Conservation (phyloP, 2,888 invertebrate genomes). For the Empis stercorea region DNA sequence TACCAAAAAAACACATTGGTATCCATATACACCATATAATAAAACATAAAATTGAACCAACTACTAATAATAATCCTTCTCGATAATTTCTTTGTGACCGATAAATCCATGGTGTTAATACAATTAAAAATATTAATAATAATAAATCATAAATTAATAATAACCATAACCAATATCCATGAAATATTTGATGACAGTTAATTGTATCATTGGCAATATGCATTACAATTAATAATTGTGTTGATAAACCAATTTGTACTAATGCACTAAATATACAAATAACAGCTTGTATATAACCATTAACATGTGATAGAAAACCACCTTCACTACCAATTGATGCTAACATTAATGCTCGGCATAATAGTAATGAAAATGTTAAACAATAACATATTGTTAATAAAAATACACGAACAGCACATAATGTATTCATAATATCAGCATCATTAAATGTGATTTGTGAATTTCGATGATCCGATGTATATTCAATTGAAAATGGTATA, state of each 20-base stretch:
- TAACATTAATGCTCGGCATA: conserved; percentile 50
- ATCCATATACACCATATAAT: conserved; percentile 50
- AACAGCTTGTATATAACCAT: conserved; percentile 53
- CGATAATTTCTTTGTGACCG: conserved; percentile 53
- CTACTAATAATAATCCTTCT: conserved; percentile 46
- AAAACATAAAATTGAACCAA: conserved; percentile 42
- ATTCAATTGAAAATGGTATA: conserved; percentile 40
- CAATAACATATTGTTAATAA: conserved; percentile 48
- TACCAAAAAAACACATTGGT: conserved; percentile 40
- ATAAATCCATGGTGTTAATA: conserved; percentile 46
- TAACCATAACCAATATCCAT: conserved; percentile 38
- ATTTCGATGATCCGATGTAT: conserved; percentile 31
- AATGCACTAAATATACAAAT: conserved; percentile 50
- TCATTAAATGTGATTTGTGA: conserved; percentile 33
- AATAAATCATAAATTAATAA: conserved; percentile 48
- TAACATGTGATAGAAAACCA: conserved; percentile 54
- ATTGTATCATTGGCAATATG: conserved; percentile 37
- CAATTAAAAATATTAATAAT: conserved; percentile 42
- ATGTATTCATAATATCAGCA: conserved; percentile 29
- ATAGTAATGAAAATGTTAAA: conserved; percentile 47
- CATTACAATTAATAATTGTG: conserved; percentile 37
- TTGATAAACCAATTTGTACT: conserved; percentile 44
- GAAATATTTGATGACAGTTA: conserved; percentile 39
- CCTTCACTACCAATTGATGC: conserved; percentile 52
- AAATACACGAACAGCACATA: conserved; percentile 46